phyloP scores from a whole-genome alignment of 1,140 invertebrate species.

The Muscidifurax raptorellus region DNA sequence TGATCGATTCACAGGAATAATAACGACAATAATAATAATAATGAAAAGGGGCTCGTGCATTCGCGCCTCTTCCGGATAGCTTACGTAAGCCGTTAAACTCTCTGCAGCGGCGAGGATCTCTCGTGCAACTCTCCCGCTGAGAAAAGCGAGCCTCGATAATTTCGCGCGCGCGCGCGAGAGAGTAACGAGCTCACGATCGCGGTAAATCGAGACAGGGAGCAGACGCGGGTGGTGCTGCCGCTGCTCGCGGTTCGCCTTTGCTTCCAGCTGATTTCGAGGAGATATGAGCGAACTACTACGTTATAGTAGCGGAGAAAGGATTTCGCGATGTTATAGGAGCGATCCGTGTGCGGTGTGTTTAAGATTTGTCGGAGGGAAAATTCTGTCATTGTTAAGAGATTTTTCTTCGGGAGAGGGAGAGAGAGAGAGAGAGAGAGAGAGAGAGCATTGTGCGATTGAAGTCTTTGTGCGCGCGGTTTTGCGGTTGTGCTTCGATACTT shows the following conservation, averaged over 20 bases:
- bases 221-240: not conserved
- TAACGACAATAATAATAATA: not conserved
- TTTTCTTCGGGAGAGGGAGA: not conserved
- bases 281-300: not conserved
- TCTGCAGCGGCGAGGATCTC: not conserved
- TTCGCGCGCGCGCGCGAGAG: not conserved
- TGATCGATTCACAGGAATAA: not conserved
- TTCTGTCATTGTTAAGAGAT: not conserved
- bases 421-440: too few relatives aligned
- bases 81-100: conserved; percentile 6
- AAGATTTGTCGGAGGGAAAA: not conserved
- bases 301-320: not conserved
- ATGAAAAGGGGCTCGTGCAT: not conserved
- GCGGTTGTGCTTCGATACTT: too few relatives aligned
- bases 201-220: not conserved
- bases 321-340: not conserved
- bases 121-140: not conserved
- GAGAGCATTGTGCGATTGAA: too few relatives aligned
- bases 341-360: not conserved
- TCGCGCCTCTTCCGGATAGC: conserved; percentile 23
- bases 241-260: too few relatives aligned
- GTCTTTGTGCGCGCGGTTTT: too few relatives aligned
- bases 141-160: conserved; percentile 1
- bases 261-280: not conserved
- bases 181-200: conserved; percentile 32